Evolutionary conservation across 2,797 vertebrate species (phyloP), one percentile per base, ranked within the genome.

Genomic region (Odontamblyopus lacepedii): DNA sequence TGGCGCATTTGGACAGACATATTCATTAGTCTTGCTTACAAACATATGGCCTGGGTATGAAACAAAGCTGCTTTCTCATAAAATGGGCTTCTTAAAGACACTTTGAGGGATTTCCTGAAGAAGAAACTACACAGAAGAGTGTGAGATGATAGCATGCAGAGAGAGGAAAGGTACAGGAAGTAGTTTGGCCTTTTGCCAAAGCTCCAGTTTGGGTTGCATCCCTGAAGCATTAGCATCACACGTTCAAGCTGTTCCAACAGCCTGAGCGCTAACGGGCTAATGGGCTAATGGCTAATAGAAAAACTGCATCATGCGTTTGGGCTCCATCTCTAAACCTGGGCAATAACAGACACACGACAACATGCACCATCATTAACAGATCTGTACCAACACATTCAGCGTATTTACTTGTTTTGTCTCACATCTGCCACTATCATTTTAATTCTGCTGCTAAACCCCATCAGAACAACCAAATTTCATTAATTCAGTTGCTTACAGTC

Each of bases 241-340:
- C 88, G 53, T 92, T 92, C 93, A 94, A 93, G 93, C 93, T 94
- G 93, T 94, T 94, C 89, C 92, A 93, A 93, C 93, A 93, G 93
- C 92, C 93, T 94, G 92, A 92, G 87, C 84, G 88, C 92, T 93
- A 91, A 92, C 90, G 93, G 92, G 92, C 92, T 93, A 93, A 93
- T 91, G 90, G 82, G 91, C 90, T 92, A 92, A 92, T 90, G 86
- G 91, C 91, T 91, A 92, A 93, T 93, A 88, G 89, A 90, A 83
- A 87, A 87, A 87, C 87, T 86, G 89, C 89, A 88, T 90, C 86
- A 90, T 67, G 73, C 82, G 81, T 56, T 74, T 59, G 19, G 82
- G 79, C 84, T 84, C 69, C 71, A 60, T 88, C 87, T 88, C 81
- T 85, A 89, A 90, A 90, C 86, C 83, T 83, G 85, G 85, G 77